phyloP scores from a whole-genome alignment of 2,113 vertebrate genomes.

The Eleginops maclovinus region DNA sequence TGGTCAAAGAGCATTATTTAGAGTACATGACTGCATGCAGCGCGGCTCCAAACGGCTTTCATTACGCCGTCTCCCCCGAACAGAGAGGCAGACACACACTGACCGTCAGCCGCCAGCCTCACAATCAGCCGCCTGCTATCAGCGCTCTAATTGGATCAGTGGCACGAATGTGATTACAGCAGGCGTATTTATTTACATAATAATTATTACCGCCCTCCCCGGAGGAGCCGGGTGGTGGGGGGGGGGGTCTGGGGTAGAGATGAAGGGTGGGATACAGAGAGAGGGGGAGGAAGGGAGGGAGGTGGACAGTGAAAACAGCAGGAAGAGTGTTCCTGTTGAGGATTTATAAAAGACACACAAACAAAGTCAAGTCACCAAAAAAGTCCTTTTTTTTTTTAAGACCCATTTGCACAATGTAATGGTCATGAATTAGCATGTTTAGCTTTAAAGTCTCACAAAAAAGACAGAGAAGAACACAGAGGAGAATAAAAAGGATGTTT shows the following conservation, averaged over 20 bases:
- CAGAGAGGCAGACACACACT: constrained; percentile 77
- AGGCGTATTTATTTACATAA: constrained; percentile 90
- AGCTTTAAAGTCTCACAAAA: neutral
- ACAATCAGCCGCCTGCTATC: constrained; percentile 80
- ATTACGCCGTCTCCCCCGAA: constrained; percentile 62
- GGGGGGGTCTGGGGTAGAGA: constrained; percentile 63
- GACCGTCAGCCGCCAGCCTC: constrained; percentile 81
- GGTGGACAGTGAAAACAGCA: constrained; percentile 55
- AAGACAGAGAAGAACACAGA: neutral
- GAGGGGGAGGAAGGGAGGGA: constrained; percentile 19
- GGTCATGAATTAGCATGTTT: neutral
- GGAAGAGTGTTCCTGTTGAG: constrained; percentile 67
- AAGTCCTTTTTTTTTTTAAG: neutral
- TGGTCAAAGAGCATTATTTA: constrained; percentile 77
- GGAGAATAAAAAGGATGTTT: neutral
- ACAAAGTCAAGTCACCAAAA: too few species aligned
- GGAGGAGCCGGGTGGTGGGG: constrained; percentile 66
- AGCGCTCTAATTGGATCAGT: constrained; percentile 86
- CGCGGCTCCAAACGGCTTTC: constrained; percentile 67
- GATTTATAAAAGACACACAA: neutral
- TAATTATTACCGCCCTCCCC: constrained; percentile 87
- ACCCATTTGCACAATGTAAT: neutral
- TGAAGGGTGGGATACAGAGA: constrained; percentile 66
- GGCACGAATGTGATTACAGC: constrained; percentile 87
- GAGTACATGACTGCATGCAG: constrained; percentile 71